Percentiles rank a stretch among this genome's conserved stretches.
Conservation (phyloP, 2,113 vertebrate species). For the Pontoporia blainvillei region DNA sequence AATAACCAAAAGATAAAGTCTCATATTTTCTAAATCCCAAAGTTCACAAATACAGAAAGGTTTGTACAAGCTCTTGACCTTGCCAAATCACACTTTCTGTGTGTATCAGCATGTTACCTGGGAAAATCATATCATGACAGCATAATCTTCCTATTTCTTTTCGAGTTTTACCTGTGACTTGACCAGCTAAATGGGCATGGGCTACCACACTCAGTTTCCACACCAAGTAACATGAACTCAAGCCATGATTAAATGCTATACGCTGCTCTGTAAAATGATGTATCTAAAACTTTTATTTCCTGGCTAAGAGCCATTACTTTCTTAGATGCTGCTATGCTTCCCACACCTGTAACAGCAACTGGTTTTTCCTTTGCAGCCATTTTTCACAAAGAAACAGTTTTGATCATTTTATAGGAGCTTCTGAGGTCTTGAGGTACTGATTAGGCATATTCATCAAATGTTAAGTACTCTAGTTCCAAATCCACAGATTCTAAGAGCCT, state of each 20-base stretch:
- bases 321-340: background rate
- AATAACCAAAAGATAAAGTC: background rate
- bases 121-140: background rate
- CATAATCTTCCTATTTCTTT: background rate
- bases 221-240: background rate
- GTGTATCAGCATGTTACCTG: background rate
- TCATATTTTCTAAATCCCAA: background rate
- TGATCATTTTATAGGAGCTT: background rate
- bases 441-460: background rate
- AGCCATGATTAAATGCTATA: background rate
- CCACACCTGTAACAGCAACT: background rate
- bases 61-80: background rate
- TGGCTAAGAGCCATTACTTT: background rate
- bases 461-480: background rate
- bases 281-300: background rate
- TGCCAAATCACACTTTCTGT: background rate
- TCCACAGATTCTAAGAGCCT: background rate
- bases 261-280: background rate
- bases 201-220: background rate
- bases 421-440: background rate
- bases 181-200: background rate
- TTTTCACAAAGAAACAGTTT: background rate
- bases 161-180: background rate
- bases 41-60: background rate
- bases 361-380: background rate